phyloP scores from a whole-genome alignment of 1,140 invertebrate species.

The Drosophila triauraria region DNA sequence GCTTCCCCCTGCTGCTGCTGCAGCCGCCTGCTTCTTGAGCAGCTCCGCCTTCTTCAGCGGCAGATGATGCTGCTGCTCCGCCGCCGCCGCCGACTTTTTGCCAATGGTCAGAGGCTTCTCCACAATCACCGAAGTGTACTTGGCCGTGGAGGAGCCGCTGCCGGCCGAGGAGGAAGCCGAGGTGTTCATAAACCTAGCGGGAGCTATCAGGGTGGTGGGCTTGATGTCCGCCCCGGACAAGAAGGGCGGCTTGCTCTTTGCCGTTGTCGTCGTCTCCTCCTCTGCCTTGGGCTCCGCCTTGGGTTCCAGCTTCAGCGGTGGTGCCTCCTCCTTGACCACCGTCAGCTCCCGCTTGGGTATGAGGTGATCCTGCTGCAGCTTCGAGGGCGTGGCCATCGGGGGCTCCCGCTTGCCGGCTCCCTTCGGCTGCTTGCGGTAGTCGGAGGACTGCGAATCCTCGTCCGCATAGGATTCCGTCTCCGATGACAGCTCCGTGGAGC shows the following conservation, averaged over 20 bases:
- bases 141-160: constrained; percentile 26
- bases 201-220: constrained; percentile 49
- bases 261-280: background rate
- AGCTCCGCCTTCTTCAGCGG: constrained; percentile 39
- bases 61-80: constrained; percentile 1
- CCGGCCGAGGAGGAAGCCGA: background rate
- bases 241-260: constrained; percentile 42
- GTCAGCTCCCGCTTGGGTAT: constrained; percentile 39
- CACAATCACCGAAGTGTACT: constrained; percentile 77
- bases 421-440: constrained; percentile 54
- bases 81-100: constrained; percentile 5
- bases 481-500: constrained; percentile 76
- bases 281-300: constrained; percentile 65
- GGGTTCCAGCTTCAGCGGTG: constrained; percentile 10
- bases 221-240: constrained; percentile 41
- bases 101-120: constrained; percentile 61
- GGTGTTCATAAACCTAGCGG: constrained; percentile 50
- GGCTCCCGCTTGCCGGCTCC: constrained; percentile 45
- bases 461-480: constrained; percentile 80
- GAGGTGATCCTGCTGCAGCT: constrained; percentile 13
- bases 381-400: background rate
- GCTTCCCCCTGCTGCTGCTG: constrained; percentile 7
- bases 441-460: constrained; percentile 83
- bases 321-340: constrained; percentile 18
- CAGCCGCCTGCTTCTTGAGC: constrained; percentile 41